phyloP scores from a whole-genome alignment of 1,140 invertebrate genomes.

The Drosophila nebulosa region DNA sequence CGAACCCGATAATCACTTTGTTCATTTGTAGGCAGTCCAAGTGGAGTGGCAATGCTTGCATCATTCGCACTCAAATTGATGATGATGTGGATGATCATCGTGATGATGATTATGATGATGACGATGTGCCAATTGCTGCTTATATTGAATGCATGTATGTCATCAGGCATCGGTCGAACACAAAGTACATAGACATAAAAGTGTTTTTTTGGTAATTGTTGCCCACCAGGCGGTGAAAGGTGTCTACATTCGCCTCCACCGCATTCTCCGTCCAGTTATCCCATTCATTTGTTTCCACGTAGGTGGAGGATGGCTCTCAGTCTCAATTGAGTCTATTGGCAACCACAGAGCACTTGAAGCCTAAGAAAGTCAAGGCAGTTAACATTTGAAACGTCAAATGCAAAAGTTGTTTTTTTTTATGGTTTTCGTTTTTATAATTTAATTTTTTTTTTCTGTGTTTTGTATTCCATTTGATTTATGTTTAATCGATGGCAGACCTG shows the following conservation, averaged over 20 bases:
- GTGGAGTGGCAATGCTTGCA: constrained; percentile 58
- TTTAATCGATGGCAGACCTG: constrained; percentile 37
- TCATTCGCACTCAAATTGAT: constrained; percentile 64
- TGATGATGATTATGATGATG: constrained; percentile 38
- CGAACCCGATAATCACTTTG: constrained; percentile 60
- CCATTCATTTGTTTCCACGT: not conserved
- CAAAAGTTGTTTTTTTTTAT: constrained; percentile 50
- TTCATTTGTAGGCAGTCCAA: constrained; percentile 66
- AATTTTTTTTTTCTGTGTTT: not conserved
- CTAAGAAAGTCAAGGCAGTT: constrained; percentile 67
- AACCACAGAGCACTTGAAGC: constrained; percentile 18
- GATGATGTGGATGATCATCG: constrained; percentile 47
- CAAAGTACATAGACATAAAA: constrained; percentile 9
- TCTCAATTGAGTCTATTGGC: not conserved
- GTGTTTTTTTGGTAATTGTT: constrained; percentile 61
- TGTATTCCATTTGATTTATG: constrained; percentile 51
- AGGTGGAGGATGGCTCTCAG: constrained; percentile 36
- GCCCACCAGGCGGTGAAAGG: constrained; percentile 48
- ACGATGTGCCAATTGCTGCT: constrained; percentile 60
- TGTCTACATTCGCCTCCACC: constrained; percentile 30
- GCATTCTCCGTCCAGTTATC: not conserved
- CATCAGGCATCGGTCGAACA: not conserved
- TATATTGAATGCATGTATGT: constrained; percentile 42
- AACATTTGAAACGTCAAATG: constrained; percentile 40
- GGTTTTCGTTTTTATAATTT: not conserved